These are phyloP conservation scores for Lycodopsis pacificus DNA, from an alignment of 2,797 vertebrate species.

Conservation along the genomic window DNA sequence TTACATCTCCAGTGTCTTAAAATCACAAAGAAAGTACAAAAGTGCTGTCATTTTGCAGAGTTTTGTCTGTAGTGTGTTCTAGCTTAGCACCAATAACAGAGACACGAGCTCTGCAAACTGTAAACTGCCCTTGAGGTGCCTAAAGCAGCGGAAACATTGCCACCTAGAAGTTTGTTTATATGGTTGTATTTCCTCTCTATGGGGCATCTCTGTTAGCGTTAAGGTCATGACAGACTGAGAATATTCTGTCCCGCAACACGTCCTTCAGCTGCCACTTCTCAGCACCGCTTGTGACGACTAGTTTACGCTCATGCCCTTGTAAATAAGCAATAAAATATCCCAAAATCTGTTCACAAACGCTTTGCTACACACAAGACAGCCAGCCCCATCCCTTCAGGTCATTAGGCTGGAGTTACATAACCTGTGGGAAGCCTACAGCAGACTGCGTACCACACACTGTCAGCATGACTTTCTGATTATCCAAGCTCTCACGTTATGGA, in stretches of 20 bases:
- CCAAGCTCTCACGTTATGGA: constrained; percentile 74
- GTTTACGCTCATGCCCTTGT: constrained; percentile 27
- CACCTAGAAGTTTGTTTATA: constrained; percentile 71
- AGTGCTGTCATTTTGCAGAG: constrained; percentile 48
- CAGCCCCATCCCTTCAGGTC: constrained; percentile 79
- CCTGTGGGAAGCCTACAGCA: constrained; percentile 74
- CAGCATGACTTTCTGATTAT: constrained; percentile 80
- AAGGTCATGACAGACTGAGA: constrained; percentile 65
- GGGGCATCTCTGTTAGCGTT: constrained; percentile 59
- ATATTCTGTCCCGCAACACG: constrained; percentile 42
- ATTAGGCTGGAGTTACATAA: constrained; percentile 80
- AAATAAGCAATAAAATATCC: constrained; percentile 61
- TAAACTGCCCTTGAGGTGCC: constrained; percentile 46
- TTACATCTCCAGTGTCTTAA: constrained; percentile 55
- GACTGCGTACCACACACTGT: constrained; percentile 75
- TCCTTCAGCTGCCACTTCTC: constrained; percentile 38
- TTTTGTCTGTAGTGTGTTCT: constrained; percentile 51
- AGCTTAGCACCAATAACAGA: constrained; percentile 40
- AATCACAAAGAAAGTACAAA: constrained; percentile 46
- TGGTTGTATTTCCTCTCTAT: constrained; percentile 71
- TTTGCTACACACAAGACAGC: constrained; percentile 68
- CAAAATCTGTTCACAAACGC: constrained; percentile 50
- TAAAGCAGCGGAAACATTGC: constrained; percentile 65
- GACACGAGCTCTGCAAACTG: constrained; percentile 51
- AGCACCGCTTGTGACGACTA: constrained; percentile 4